phyloP scores from a whole-genome alignment of 2,888 invertebrate species.

The Calameuta pallipes region DNA sequence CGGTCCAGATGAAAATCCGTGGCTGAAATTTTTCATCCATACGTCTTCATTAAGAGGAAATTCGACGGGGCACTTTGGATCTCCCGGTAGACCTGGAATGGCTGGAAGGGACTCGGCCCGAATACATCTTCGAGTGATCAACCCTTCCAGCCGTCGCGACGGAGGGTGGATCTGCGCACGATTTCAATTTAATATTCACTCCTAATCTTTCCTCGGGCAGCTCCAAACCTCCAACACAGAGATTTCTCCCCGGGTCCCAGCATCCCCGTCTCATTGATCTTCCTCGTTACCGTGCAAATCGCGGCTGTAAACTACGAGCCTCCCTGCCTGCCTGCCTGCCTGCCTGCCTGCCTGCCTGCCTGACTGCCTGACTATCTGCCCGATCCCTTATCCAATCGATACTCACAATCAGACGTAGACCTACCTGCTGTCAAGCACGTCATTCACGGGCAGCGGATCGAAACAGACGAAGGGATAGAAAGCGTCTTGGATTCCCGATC shows the following conservation, averaged over 20 bases:
- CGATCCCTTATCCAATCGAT: background rate
- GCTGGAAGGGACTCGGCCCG: background rate
- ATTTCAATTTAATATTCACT: background rate
- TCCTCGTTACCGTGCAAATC: background rate
- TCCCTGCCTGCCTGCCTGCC: background rate
- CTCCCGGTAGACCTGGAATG: background rate
- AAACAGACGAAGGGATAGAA: constrained; percentile 55
- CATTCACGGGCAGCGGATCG: constrained; percentile 22
- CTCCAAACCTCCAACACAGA: background rate
- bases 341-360: background rate
- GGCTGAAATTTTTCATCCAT: constrained; percentile 3
- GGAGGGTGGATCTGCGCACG: background rate
- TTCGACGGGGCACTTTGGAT: background rate
- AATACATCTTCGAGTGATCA: background rate
- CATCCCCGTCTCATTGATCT: background rate
- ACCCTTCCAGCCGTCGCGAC: background rate
- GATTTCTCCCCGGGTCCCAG: background rate
- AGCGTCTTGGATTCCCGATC: constrained; percentile 25
- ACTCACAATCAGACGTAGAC: background rate
- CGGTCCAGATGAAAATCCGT: background rate
- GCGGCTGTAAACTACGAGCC: background rate
- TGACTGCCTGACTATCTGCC: background rate
- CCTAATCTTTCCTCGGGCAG: background rate
- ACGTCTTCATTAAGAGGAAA: background rate
- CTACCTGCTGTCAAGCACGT: constrained; percentile 1